Evolutionary conservation across 1,140 invertebrate genomes (phyloP).

Genomic region (Rhyacophila brunnea): DNA sequence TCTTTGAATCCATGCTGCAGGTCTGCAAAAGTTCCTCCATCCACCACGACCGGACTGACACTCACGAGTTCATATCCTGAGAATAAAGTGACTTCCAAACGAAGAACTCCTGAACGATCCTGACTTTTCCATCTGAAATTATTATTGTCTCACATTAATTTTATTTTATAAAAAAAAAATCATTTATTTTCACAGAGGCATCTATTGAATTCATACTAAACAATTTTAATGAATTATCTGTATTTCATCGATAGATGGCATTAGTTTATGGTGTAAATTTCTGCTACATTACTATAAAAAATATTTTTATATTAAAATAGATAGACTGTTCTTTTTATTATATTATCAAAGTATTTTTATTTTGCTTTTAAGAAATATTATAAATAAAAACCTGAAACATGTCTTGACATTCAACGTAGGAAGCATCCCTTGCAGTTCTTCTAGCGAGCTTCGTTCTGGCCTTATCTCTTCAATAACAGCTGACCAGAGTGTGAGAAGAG

Average conservation of each 20-base stretch:
- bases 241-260: too few species aligned
- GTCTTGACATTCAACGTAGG: slow-evolving; percentile 60
- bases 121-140: slow-evolving; percentile 57
- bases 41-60: slow-evolving; percentile 51
- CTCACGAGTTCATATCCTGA: slow-evolving; percentile 61
- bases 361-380: slow-evolving; percentile 10
- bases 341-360: too few species aligned
- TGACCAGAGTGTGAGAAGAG: slow-evolving; percentile 56
- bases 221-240: too few species aligned
- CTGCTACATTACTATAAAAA: too few species aligned
- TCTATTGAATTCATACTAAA: too few species aligned
- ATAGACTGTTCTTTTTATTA: too few species aligned
- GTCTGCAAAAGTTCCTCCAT: slow-evolving; percentile 53
- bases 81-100: slow-evolving; percentile 60
- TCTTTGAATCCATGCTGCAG: slow-evolving; percentile 57
- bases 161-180: too few species aligned
- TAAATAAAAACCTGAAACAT: slow-evolving; percentile 55
- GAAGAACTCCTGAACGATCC: slow-evolving; percentile 57
- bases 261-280: too few species aligned
- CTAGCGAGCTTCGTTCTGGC: slow-evolving; percentile 57
- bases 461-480: slow-evolving; percentile 60
- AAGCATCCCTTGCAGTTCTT: slow-evolving; percentile 61
- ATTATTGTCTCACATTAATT: too few species aligned
- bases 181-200: too few species aligned
- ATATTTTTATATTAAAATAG: too few species aligned